phyloP scores from a whole-genome alignment of 2,888 invertebrate genomes.

The Melipona beecheii region DNA sequence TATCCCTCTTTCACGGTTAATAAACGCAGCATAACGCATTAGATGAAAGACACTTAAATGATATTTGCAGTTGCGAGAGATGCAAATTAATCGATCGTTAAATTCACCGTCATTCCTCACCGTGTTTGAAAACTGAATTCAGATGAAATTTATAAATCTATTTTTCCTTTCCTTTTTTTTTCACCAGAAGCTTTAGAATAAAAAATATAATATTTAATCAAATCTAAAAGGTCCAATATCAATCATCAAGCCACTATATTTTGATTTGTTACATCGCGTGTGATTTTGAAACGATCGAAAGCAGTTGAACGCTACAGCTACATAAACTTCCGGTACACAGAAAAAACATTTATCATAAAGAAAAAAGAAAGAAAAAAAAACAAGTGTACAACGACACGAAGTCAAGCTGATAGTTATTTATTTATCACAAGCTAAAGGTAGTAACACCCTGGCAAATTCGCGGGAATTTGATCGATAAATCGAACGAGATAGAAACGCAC shows the following conservation, averaged over 20 bases:
- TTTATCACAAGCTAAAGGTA: neutral
- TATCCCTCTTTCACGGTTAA: neutral
- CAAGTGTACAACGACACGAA: neutral
- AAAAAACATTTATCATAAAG: neutral
- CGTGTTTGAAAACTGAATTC: neutral
- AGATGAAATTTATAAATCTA: too few relatives aligned
- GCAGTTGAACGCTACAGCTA: neutral
- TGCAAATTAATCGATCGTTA: neutral
- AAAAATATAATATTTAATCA: neutral
- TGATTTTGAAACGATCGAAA: neutral
- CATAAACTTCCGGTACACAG: neutral
- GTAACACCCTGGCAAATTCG: neutral
- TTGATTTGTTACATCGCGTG: neutral
- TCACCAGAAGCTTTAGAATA: neutral
- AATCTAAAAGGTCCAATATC: neutral
- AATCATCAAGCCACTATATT: neutral
- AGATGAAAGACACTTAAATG: neutral
- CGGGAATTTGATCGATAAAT: conserved; percentile 27
- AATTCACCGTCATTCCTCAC: neutral
- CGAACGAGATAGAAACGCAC: neutral
- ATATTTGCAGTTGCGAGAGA: neutral
- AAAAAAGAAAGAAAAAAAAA: neutral
- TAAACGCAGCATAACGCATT: neutral
- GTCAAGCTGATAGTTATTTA: neutral
- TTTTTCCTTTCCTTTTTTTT: too few relatives aligned